A percentile compares a stretch with the other conserved stretches of the same genome.
Evolutionary conservation across 2,888 invertebrate genomes (phyloP).

Genomic region (Hydropsyche betteni): DNA sequence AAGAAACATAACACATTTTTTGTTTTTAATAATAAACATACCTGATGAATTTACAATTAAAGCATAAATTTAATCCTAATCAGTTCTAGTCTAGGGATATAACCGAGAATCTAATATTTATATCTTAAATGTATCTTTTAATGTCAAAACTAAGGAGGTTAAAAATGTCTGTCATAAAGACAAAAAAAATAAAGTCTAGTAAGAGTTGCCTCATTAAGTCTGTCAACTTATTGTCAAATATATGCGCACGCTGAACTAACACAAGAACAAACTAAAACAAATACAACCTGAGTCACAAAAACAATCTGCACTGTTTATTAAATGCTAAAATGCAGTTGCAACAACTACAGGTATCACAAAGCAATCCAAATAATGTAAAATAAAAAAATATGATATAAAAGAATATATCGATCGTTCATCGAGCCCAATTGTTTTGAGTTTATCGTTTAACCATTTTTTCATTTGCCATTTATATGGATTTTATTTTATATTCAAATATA

Average conservation of each 20-base stretch:
- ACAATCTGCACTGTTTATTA: constrained; percentile 21
- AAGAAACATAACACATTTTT: constrained; percentile 43
- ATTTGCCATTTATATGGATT: constrained; percentile 33
- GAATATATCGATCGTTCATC: constrained; percentile 31
- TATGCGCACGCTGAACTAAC: constrained; percentile 32
- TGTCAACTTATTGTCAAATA: constrained; percentile 27
- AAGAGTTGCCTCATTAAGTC: constrained; percentile 36
- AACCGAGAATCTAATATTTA: constrained; percentile 52
- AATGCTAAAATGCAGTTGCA: constrained; percentile 33
- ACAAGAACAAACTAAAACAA: constrained; percentile 36
- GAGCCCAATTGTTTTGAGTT: constrained; percentile 34
- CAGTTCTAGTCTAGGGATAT: constrained; percentile 52
- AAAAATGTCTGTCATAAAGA: constrained; percentile 44
- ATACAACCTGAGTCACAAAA: constrained; percentile 28
- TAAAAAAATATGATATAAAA: constrained; percentile 26
- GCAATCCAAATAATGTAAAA: constrained; percentile 12
- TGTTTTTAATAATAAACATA: constrained; percentile 48
- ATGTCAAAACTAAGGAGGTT: constrained; percentile 51
- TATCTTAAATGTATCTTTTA: constrained; percentile 49
- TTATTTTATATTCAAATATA: not conserved
- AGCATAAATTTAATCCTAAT: constrained; percentile 52
- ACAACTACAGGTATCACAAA: constrained; percentile 27
- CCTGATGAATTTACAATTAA: constrained; percentile 51
- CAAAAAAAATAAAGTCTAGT: constrained; percentile 31
- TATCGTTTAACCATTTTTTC: constrained; percentile 28